These are phyloP conservation scores for Aramus guarauna DNA, from an alignment of 2,113 vertebrate genomes.

Conservation along the genomic window DNA sequence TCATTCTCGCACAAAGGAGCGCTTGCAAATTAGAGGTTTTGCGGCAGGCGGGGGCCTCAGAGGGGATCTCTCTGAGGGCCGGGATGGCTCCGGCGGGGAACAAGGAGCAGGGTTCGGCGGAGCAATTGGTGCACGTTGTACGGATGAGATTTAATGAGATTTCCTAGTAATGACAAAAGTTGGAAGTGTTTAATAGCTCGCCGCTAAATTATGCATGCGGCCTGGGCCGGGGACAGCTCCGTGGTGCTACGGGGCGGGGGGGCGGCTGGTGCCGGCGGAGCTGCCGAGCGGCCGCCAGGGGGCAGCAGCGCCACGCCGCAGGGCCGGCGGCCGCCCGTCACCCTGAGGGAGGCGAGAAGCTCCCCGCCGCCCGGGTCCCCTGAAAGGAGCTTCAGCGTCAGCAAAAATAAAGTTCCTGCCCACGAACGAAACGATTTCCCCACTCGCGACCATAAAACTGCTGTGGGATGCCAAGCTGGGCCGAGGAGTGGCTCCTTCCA, in stretches of 20 bases:
- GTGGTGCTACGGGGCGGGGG: not conserved
- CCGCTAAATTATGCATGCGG: not conserved
- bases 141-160: not conserved
- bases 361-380: rapidly evolving
- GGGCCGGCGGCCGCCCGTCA: not conserved
- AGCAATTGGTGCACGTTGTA: not conserved
- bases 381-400: rapidly evolving
- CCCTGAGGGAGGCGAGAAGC: not conserved
- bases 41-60: not conserved
- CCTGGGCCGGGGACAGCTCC: not conserved
- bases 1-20: not conserved
- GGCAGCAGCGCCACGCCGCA: slow-evolving; percentile 56
- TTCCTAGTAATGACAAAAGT: not conserved
- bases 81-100: not conserved
- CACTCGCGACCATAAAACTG: not conserved
- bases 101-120: not conserved
- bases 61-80: not conserved
- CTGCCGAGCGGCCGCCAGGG: slow-evolving; percentile 39
- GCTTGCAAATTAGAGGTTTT: not conserved
- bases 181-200: not conserved
- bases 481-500: not conserved
- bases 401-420: too few species aligned
- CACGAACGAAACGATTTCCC: not conserved
- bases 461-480: not conserved
- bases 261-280: not conserved